Evolutionary conservation across 2,113 vertebrate genomes (phyloP).

Genomic region (Petromus typicus): DNA sequence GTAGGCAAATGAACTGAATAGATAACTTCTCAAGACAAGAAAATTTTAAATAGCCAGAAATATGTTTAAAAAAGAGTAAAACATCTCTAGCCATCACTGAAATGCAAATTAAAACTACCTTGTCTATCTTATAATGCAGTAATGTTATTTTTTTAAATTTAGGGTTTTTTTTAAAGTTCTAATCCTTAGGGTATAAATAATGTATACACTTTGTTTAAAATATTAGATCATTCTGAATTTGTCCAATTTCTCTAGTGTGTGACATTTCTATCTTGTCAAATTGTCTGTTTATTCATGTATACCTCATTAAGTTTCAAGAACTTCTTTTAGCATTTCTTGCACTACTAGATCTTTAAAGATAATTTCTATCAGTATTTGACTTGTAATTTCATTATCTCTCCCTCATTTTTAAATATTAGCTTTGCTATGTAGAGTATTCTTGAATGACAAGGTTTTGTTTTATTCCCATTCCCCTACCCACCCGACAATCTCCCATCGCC

Average conservation of each 20-base stretch:
- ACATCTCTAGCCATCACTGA: background rate
- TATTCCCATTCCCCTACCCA: too few species aligned
- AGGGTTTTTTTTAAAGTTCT: background rate
- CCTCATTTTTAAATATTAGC: background rate
- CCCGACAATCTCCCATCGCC: too few species aligned
- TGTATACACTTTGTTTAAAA: background rate
- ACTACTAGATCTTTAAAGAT: background rate
- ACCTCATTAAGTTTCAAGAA: background rate
- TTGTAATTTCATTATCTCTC: background rate
- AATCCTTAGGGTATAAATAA: too few species aligned
- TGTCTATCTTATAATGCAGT: background rate
- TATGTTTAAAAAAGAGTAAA: background rate
- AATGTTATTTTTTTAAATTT: background rate
- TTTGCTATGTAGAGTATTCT: background rate
- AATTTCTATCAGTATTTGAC: background rate
- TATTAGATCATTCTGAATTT: background rate
- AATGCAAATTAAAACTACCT: background rate
- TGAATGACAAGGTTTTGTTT: background rate
- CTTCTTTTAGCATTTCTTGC: background rate
- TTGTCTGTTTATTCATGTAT: background rate
- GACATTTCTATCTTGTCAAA: background rate
- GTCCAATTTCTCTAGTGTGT: background rate
- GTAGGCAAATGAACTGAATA: background rate
- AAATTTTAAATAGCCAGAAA: background rate
- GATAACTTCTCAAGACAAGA: background rate